Base-by-base conservation (phyloP, 1,140 invertebrate genomes). In the Solenopsis fugax region DNA sequence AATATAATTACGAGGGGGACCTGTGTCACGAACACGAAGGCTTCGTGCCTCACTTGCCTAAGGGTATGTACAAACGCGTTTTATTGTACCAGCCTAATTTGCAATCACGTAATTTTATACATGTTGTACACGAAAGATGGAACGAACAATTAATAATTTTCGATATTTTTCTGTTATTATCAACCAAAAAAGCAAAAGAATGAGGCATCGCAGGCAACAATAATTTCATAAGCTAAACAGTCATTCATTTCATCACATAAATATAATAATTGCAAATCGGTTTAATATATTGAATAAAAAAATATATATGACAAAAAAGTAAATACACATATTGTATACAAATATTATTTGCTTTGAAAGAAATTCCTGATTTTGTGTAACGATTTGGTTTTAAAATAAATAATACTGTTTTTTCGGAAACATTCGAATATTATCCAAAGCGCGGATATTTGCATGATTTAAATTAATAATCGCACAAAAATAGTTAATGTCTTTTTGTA, bases 1-100 rank as follows among this genome's bases (percentile, higher is more conserved):
- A 84, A 87, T 87, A 85, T 85, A 87, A 87, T 87, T 87, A 87
- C 67, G 41, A 5, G 13, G 54, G 41, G 45, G 37, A 29, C 45
- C n/a, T 81, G 78, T 84, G 52, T 72, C 77, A 84, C 67, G 18
- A 24, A 34, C 34, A 67, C 37, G 5, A 18, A 13, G 7, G 10
- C 41, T 48, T 82, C 52, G 52, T 29, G 41, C 21, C 67, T 18
- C 48, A 52, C 76, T 85, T 54, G 56, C 29, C 45, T 52, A 65
- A 85, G 60, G 48, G 41, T n/a, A 45, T 16, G 67, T 48, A 54
- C 34, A 65, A 77, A 65, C 58, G 48, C 48, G 34, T 67, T 85
- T 85, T 78, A 85, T 67, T 77, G 72, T 62, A 6, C n/a, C 60
- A 29, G n/a, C 34, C 41, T 75, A 84, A 60, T 73, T 78, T 62